phyloP scores from a whole-genome alignment of 2,113 vertebrate species.

The Gallinago paraguaiae region DNA sequence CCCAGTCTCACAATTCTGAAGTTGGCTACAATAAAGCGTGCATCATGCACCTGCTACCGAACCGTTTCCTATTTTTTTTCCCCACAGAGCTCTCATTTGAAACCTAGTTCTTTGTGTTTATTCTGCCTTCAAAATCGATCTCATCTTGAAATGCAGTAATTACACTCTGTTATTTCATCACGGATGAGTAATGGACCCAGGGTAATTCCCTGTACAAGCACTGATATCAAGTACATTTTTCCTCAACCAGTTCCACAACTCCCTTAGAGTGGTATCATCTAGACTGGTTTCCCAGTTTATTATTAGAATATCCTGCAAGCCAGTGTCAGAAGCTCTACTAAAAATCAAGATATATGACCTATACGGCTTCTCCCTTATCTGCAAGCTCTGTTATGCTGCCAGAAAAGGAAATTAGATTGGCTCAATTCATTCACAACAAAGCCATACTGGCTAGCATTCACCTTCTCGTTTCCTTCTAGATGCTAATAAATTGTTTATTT shows the following conservation, averaged over 20 bases:
- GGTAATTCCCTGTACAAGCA: not conserved
- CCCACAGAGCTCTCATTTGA: not conserved
- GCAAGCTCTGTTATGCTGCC: not conserved
- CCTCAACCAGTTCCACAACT: conserved; percentile 20
- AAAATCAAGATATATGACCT: conserved; percentile 36
- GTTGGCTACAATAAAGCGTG: fast-evolving
- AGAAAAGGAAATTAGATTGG: conserved; percentile 47
- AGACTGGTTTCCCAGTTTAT: conserved; percentile 14
- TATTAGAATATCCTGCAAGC: conserved; percentile 41
- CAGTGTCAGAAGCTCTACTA: not conserved
- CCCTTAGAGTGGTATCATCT: not conserved
- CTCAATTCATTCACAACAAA: not conserved
- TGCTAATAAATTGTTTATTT: conserved; percentile 29
- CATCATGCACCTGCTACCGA: not conserved
- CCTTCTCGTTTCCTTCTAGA: not conserved
- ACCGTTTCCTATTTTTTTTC: not conserved
- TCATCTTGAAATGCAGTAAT: not conserved
- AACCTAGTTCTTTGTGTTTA: not conserved
- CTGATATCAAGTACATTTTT: not conserved
- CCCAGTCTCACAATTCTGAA: not conserved
- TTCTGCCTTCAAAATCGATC: not conserved
- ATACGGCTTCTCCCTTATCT: conserved; percentile 1
- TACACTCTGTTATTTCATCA: not conserved
- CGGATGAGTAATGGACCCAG: not conserved
- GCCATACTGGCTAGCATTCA: not conserved